These are phyloP conservation scores for Tachysurus vachellii DNA, from an alignment of 2,113 vertebrate genomes.

Conservation along the genomic window DNA sequence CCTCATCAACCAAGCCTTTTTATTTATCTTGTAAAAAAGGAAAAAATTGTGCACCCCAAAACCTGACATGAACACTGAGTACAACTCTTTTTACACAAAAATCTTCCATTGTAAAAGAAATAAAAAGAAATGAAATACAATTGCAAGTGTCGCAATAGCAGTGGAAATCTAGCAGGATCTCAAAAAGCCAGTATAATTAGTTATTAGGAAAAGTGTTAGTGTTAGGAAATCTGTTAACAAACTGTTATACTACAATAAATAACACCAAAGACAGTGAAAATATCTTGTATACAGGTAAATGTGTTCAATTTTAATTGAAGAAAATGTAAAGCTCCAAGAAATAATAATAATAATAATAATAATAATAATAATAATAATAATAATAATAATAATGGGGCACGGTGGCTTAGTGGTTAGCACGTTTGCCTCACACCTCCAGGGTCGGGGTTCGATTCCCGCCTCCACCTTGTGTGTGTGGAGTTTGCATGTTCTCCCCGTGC, in stretches of 20 bases:
- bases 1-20: background rate
- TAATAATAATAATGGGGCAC: too few relatives aligned
- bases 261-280: background rate
- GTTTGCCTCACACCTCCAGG: too few relatives aligned
- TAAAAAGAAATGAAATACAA: background rate
- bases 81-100: background rate
- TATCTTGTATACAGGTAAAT: background rate
- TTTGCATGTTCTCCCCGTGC: too few relatives aligned
- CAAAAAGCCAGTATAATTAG: background rate
- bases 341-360: background rate
- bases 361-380: too few relatives aligned
- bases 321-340: too few relatives aligned
- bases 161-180: background rate
- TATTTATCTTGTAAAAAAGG: background rate
- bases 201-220: background rate
- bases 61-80: background rate
- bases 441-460: too few relatives aligned
- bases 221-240: background rate
- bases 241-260: background rate
- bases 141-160: background rate
- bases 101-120: background rate
- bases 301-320: background rate
- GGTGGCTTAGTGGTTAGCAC: too few relatives aligned
- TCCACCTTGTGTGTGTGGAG: too few relatives aligned
- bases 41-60: too few relatives aligned